These are phyloP conservation scores for Zosterops hypoxanthus DNA, from an alignment of 2,113 vertebrate genomes.

Conservation along the genomic window DNA sequence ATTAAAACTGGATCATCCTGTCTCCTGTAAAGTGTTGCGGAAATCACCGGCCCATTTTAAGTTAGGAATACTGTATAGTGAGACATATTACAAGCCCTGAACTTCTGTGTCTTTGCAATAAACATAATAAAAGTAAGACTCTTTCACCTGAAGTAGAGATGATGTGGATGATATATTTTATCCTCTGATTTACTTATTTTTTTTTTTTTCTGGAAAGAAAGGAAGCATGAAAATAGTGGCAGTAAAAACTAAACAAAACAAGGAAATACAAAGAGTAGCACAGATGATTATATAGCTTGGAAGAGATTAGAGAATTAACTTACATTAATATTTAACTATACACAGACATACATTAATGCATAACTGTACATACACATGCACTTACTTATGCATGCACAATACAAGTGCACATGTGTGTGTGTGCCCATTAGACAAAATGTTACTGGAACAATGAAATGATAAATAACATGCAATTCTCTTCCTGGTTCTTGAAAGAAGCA, in stretches of 20 bases:
- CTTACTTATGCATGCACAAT: not conserved
- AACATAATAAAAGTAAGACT: not conserved
- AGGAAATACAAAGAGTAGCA: not conserved
- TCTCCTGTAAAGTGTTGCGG: not conserved
- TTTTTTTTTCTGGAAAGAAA: not conserved
- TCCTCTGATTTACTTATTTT: not conserved
- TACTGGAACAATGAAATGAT: not conserved
- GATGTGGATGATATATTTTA: not conserved
- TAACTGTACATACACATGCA: not conserved
- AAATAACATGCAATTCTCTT: not conserved
- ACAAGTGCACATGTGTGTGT: fast-evolving
- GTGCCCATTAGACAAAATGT: not conserved
- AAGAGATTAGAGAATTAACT: not conserved
- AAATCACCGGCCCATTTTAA: not conserved
- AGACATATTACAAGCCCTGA: not conserved
- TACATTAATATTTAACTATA: not conserved
- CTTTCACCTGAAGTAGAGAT: not conserved
- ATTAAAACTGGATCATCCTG: not conserved
- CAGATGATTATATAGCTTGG: not conserved
- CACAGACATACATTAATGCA: not conserved
- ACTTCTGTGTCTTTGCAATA: not conserved
- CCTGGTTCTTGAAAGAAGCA: not conserved
- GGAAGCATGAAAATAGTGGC: not conserved
- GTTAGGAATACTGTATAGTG: not conserved
- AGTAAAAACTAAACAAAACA: not conserved